Percentiles rank a stretch among this genome's conserved stretches.
These are phyloP conservation scores for Ceriagrion tenellum DNA, from an alignment of 2,888 invertebrate genomes.

Conservation along the genomic window DNA sequence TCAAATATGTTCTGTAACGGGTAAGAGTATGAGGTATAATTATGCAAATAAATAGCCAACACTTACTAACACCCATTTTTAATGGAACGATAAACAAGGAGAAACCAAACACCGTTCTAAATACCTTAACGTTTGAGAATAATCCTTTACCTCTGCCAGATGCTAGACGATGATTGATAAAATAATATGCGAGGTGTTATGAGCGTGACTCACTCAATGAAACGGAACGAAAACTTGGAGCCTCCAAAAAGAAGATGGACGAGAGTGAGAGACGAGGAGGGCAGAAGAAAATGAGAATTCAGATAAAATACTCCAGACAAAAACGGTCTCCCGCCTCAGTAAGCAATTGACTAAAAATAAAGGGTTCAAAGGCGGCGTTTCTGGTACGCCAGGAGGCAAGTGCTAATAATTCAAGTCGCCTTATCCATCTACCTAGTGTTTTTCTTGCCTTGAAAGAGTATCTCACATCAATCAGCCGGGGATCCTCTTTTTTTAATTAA, in stretches of 20 bases:
- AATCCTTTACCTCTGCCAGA: neutral
- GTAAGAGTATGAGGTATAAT: neutral
- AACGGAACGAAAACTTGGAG: conserved; percentile 46
- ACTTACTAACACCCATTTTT: neutral
- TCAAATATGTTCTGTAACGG: neutral
- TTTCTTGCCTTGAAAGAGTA: neutral
- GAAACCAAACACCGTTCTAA: neutral
- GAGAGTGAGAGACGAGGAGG: neutral
- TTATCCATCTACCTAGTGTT: neutral
- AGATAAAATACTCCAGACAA: neutral
- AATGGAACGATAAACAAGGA: neutral
- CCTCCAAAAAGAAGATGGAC: conserved; percentile 19
- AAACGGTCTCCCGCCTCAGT: neutral
- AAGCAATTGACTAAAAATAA: conserved; percentile 16
- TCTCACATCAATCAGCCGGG: neutral
- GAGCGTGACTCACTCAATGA: conserved; percentile 22
- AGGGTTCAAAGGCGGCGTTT: neutral
- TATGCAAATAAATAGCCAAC: neutral
- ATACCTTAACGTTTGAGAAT: neutral
- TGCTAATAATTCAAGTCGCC: neutral
- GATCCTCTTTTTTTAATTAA: no score
- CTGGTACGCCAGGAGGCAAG: neutral
- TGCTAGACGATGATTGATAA: neutral
- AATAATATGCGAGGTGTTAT: conserved; percentile 29
- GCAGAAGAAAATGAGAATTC: neutral